These are phyloP conservation scores for Palloptera scutellata DNA, from an alignment of 2,888 invertebrate genomes.

Conservation along the genomic window DNA sequence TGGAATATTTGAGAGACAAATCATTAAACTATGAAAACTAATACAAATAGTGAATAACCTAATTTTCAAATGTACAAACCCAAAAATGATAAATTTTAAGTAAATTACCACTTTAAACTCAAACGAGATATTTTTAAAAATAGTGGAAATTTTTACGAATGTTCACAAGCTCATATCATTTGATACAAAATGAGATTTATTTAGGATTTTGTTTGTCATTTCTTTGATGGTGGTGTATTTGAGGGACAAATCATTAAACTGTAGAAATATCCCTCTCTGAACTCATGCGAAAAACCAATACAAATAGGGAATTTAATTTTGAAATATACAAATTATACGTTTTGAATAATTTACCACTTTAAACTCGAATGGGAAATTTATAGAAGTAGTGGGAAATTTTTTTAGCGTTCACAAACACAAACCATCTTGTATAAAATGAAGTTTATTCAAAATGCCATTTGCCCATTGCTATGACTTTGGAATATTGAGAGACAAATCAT, in stretches of 20 bases:
- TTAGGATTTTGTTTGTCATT: constrained; percentile 22
- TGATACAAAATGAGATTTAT: constrained; percentile 22
- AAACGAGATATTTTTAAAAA: constrained; percentile 19
- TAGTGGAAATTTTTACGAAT: neutral
- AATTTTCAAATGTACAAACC: constrained; percentile 2
- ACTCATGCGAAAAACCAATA: constrained; percentile 18
- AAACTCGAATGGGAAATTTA: constrained; percentile 21
- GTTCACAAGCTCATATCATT: constrained; percentile 34
- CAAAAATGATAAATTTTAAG: neutral
- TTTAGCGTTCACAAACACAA: constrained; percentile 26
- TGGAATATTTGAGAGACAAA: constrained; percentile 30
- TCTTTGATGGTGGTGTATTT: constrained; percentile 23
- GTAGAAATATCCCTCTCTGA: constrained; percentile 38
- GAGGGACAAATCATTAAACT: constrained; percentile 23
- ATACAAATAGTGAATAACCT: neutral
- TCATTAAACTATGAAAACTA: neutral
- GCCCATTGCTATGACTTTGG: constrained; percentile 33
- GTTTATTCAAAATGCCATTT: constrained; percentile 42
- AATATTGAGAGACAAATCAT: constrained; percentile 40
- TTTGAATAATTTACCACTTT: constrained; percentile 37
- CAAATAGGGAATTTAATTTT: neutral
- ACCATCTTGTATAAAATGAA: constrained; percentile 41
- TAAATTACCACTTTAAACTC: constrained; percentile 47
- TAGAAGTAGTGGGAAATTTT: neutral
- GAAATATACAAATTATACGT: constrained; percentile 1